Conservation (phyloP, 1,140 invertebrate genomes). For the Bemisia tabaci region DNA sequence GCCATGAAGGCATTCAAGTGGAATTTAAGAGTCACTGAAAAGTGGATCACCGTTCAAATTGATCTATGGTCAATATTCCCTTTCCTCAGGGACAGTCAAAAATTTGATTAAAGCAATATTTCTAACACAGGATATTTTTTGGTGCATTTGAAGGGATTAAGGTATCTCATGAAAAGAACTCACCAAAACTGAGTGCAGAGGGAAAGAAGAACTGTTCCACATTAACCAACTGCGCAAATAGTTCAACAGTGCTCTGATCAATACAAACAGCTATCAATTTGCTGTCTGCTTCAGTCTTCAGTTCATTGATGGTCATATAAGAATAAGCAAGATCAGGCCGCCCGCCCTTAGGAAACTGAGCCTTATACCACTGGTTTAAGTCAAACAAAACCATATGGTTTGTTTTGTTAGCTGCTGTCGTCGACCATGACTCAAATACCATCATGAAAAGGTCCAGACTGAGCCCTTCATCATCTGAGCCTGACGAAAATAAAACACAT, state of each 20-base stretch:
- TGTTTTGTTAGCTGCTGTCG: not conserved
- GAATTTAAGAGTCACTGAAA: too few relatives aligned
- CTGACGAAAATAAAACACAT: not conserved
- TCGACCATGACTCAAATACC: not conserved
- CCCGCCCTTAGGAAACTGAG: not conserved
- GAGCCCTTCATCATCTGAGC: not conserved
- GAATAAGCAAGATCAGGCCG: not conserved
- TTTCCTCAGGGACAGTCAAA: too few relatives aligned
- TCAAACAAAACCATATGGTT: not conserved
- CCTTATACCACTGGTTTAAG: not conserved
- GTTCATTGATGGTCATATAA: not conserved
- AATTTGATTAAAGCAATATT: too few relatives aligned
- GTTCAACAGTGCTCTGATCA: not conserved
- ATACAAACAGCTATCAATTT: not conserved
- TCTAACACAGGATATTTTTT: too few relatives aligned
- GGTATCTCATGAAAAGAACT: too few relatives aligned
- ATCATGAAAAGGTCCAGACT: not conserved
- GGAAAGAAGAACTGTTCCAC: not conserved
- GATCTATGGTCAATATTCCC: too few relatives aligned
- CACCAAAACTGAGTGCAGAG: not conserved
- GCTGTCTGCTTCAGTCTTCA: not conserved
- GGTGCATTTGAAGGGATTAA: too few relatives aligned
- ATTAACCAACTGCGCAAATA: not conserved
- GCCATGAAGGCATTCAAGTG: too few relatives aligned
- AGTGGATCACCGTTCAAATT: too few relatives aligned